Evolutionary conservation across 1,140 invertebrate genomes (phyloP), one percentile per base, ranked within the genome.

Genomic region (Rhyacophila brunnea): DNA sequence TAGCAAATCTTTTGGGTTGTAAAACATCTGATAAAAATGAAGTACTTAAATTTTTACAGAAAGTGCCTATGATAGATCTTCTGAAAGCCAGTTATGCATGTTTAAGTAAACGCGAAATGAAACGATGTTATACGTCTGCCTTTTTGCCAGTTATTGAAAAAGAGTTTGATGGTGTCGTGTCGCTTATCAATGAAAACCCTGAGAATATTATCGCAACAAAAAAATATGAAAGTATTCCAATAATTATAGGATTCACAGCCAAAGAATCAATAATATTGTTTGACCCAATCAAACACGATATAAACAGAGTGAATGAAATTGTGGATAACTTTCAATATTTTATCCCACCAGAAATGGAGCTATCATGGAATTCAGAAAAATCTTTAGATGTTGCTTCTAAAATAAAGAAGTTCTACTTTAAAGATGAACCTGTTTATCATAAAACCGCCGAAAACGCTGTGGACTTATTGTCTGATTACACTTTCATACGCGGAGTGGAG

Each of bases 21-120:
- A 35, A 17, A n/a, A 34, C 34, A 35, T 19, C 15, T 0, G 34
- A 58, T 40, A 38, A 40, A 36, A 18, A 43, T 19, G 38, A 44
- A 10, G 36, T 55, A 0, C 28, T 63, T 9, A n/a, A 35, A 40
- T 63, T 63, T 46, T 58, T 63, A 18, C 43, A 40, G 43, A 49
- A 43, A 5, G 49, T 58, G 2, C 44, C 55, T 1, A 19, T 50
- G 28, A 5, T 42, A 9, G 51, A 58, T 38, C 32, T 63, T 18
- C 10, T 58, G 13, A 23, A 34, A 20, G 11, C 13, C 4, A 17
- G 49, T 32, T 14, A 15, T 11, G 28, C 47, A n/a, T 14, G 17
- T 13, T 23, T 63, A n/a, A 36, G 18, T 20, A 17, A 38, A 10
- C 42, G 47, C 0, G 45, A 43, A 6, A 18, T 5, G 9, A 47